Evolutionary conservation across 2,113 vertebrate genomes (phyloP).

Genomic region (Gopherus flavomarginatus): DNA sequence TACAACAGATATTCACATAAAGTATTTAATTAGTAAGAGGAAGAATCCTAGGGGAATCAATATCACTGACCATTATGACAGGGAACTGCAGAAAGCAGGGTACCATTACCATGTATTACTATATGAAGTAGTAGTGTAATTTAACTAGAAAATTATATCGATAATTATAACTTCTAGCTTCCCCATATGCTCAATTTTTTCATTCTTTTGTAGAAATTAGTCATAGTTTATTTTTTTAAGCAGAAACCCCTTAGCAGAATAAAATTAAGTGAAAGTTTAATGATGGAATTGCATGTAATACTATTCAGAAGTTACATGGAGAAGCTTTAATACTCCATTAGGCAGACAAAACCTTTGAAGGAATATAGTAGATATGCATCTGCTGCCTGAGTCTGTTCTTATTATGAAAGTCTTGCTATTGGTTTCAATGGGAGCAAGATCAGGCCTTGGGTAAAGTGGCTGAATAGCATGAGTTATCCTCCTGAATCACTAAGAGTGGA

Average conservation of each 20-base stretch:
- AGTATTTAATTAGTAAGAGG: not conserved
- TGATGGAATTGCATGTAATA: conserved; percentile 29
- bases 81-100: not conserved
- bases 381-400: not conserved
- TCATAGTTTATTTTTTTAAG: conserved; percentile 34
- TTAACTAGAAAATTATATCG: not conserved
- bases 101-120: not conserved
- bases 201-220: not conserved
- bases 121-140: not conserved
- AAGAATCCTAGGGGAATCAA: not conserved
- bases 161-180: not conserved
- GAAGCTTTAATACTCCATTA: conserved; percentile 35
- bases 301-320: conserved; percentile 43
- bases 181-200: not conserved
- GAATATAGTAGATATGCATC: conserved; percentile 28
- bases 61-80: not conserved
- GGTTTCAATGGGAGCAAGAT: not conserved
- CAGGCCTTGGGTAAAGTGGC: not conserved
- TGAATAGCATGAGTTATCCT: not conserved
- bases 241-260: not conserved
- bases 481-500: not conserved
- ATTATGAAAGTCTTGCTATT: not conserved
- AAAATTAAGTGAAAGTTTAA: conserved; percentile 41
- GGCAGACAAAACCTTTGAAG: conserved; percentile 18
- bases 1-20: not conserved